A percentile compares a stretch with the other conserved stretches of the same genome.
phyloP scores from a whole-genome alignment of 2,113 vertebrate species.

The Thinocorus orbignyianus region DNA sequence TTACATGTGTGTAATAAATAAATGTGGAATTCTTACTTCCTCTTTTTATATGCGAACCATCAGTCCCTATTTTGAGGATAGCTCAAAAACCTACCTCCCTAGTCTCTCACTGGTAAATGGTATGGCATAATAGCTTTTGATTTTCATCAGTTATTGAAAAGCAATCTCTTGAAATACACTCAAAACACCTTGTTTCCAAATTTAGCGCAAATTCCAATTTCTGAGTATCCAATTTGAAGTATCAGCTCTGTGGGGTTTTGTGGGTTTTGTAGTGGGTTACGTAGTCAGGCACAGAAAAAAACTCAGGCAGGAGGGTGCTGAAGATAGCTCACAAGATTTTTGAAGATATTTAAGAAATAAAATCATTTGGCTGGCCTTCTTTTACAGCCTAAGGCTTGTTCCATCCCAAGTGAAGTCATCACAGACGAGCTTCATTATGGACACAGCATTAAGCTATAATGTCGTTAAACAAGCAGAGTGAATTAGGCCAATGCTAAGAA shows the following conservation, averaged over 20 bases:
- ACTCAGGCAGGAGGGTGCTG: background rate
- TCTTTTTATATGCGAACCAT: background rate
- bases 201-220: background rate
- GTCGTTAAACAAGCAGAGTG: background rate
- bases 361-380: background rate
- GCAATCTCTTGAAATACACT: background rate
- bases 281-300: background rate
- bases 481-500: background rate
- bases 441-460: background rate
- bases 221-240: background rate
- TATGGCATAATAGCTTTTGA: background rate
- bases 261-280: background rate
- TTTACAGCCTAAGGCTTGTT: background rate
- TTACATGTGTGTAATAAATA: no score
- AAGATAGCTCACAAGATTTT: background rate
- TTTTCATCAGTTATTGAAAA: background rate
- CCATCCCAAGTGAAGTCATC: background rate
- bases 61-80: background rate
- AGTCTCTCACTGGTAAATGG: background rate
- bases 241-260: background rate
- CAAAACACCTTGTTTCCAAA: background rate
- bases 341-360: background rate
- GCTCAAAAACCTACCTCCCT: background rate
- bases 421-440: background rate
- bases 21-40: background rate